Evolutionary conservation across 37 sponge, comb jelly and placozoan species (phyloP).

Genomic region (Tethya wilhelma): DNA sequence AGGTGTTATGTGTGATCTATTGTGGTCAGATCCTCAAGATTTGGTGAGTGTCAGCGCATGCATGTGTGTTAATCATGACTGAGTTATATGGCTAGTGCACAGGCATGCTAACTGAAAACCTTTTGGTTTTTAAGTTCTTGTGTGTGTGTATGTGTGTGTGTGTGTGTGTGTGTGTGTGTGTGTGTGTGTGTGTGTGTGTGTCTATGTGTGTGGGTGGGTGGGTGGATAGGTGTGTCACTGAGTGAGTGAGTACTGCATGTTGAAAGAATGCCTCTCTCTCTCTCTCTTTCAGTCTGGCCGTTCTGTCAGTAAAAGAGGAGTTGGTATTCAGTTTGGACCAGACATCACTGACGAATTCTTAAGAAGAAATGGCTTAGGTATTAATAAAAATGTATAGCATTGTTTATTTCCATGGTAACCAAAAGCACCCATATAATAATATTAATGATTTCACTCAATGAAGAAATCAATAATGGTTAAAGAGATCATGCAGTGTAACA

Average conservation of each 20-base stretch:
- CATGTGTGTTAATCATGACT: no score
- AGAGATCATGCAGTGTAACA: background rate
- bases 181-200: no score
- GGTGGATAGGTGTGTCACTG: no score
- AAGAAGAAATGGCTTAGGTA: slow-evolving; percentile 76
- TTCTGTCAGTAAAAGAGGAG: slow-evolving; percentile 93
- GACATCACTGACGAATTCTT: slow-evolving; percentile 88
- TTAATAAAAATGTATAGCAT: no score
- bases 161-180: background rate
- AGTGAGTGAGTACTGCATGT: no score
- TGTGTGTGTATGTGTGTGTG: no score
- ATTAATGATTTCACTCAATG: background rate
- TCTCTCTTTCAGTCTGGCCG: slow-evolving; percentile 65
- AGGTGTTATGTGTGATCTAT: slow-evolving; percentile 97
- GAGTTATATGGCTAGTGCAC: no score
- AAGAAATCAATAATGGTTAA: background rate
- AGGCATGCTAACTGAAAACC: no score
- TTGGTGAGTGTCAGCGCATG: slow-evolving; percentile 54
- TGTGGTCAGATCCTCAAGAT: slow-evolving; percentile 97
- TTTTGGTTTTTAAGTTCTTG: background rate
- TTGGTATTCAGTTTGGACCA: slow-evolving; percentile 97
- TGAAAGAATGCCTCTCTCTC: no score
- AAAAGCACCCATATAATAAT: no score
- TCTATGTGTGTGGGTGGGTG: background rate
- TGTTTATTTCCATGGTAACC: no score